Conservation (phyloP, 1,140 invertebrate genomes). For the Gonatopus flavifemur region DNA sequence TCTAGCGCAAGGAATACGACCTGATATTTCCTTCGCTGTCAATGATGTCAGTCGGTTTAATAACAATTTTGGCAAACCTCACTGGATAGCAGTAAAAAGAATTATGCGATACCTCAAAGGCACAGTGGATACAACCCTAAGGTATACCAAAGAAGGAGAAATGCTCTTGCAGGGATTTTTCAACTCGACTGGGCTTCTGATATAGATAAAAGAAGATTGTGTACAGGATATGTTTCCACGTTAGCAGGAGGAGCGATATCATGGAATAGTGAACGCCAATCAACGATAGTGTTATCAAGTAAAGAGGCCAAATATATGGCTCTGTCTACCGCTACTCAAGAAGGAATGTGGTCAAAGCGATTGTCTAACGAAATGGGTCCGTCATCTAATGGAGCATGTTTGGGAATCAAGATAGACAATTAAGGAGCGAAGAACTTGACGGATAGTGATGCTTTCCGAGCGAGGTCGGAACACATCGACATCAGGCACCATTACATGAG, state of each 20-base stretch:
- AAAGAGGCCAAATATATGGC: constrained; percentile 45
- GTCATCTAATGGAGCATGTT: background rate
- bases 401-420: background rate
- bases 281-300: constrained; percentile 26
- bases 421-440: background rate
- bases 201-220: constrained; percentile 27
- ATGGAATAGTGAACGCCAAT: constrained; percentile 3
- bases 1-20: constrained; percentile 34
- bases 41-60: constrained; percentile 34
- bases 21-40: constrained; percentile 48
- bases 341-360: background rate
- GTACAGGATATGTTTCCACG: constrained; percentile 26
- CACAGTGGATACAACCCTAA: constrained; percentile 30
- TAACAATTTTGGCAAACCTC: constrained; percentile 21
- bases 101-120: constrained; percentile 47
- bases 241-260: constrained; percentile 19
- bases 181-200: constrained; percentile 48
- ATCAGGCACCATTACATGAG: constrained; percentile 28
- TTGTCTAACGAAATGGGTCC: background rate
- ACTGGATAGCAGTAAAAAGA: constrained; percentile 42
- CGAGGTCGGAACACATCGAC: constrained; percentile 35
- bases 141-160: constrained; percentile 14
- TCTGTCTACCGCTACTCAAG: background rate
- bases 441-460: too few relatives aligned
- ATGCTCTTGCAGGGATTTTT: constrained; percentile 30